phyloP scores from a whole-genome alignment of 2,797 vertebrate species.

The Sebastes cheni region DNA sequence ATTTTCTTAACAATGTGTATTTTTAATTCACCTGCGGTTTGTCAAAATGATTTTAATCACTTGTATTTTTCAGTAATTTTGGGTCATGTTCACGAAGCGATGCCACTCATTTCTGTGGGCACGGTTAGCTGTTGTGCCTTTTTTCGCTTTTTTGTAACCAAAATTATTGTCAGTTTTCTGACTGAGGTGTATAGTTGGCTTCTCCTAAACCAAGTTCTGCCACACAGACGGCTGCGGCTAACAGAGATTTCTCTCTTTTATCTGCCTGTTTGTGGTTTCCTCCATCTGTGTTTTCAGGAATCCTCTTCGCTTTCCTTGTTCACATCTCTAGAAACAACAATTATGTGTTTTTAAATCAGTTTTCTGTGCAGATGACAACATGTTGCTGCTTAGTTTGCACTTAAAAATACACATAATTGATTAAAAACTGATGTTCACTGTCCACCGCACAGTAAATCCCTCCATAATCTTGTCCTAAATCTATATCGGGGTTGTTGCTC shows the following conservation, averaged over 20 bases:
- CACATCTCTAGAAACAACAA: slow-evolving; percentile 58
- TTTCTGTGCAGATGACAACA: slow-evolving; percentile 58
- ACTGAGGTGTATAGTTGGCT: slow-evolving; percentile 24
- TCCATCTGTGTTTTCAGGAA: slow-evolving; percentile 54
- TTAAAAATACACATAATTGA: slow-evolving; percentile 66
- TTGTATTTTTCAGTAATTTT: slow-evolving; percentile 1
- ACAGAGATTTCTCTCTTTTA: slow-evolving; percentile 35
- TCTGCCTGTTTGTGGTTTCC: slow-evolving; percentile 34
- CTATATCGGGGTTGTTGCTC: slow-evolving; percentile 58
- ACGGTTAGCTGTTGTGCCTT: not conserved
- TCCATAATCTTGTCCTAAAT: slow-evolving; percentile 74
- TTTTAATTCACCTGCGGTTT: too few species aligned
- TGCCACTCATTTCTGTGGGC: not conserved
- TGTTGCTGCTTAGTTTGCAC: slow-evolving; percentile 59
- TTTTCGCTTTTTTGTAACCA: not conserved
- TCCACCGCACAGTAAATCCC: slow-evolving; percentile 62
- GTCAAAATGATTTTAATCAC: not conserved
- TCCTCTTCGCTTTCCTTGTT: slow-evolving; percentile 46
- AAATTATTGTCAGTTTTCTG: not conserved
- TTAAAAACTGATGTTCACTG: slow-evolving; percentile 62
- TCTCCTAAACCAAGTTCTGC: slow-evolving; percentile 15
- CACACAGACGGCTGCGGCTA: slow-evolving; percentile 28
- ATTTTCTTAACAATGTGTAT: not conserved
- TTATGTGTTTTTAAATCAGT: slow-evolving; percentile 62
- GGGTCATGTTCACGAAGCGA: not conserved